Conservation (phyloP, 2,113 vertebrate genomes). For the Asarcornis scutulata region DNA sequence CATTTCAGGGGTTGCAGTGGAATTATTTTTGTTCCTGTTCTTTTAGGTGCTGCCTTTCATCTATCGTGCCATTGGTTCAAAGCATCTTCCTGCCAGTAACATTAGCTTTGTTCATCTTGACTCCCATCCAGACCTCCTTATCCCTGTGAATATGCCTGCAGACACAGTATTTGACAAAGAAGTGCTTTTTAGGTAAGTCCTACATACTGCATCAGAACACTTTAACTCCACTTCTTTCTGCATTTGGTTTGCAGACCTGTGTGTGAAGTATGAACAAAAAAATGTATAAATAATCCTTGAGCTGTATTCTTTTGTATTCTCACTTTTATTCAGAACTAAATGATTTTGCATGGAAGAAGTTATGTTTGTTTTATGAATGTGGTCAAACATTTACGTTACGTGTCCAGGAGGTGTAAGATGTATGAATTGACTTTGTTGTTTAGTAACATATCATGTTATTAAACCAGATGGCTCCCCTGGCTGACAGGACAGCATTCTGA, state of each 20-base stretch:
- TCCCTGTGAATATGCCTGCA: constrained; percentile 94
- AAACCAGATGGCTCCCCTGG: not conserved
- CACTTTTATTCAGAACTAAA: not conserved
- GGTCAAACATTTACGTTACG: not conserved
- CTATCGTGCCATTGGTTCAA: constrained; percentile 94
- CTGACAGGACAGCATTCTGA: not conserved
- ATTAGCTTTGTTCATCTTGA: constrained; percentile 93
- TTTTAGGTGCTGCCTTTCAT: constrained; percentile 90
- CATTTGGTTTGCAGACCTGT: not conserved
- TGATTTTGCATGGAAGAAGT: not conserved
- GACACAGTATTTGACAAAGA: constrained; percentile 95
- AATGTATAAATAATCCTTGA: not conserved
- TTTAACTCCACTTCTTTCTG: not conserved
- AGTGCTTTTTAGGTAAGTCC: constrained; percentile 85
- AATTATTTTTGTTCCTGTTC: not conserved
- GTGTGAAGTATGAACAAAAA: not conserved
- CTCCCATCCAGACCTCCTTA: constrained; percentile 97
- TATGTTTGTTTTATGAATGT: not conserved
- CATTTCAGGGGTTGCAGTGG: not conserved
- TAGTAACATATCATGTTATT: not conserved
- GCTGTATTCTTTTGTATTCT: not conserved
- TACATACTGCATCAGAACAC: not conserved
- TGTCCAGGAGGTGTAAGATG: not conserved
- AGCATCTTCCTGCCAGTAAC: constrained; percentile 86
- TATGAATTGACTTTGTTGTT: not conserved